Base-by-base conservation (phyloP, 2,888 invertebrate genomes). In the Lasiommata megera region DNA sequence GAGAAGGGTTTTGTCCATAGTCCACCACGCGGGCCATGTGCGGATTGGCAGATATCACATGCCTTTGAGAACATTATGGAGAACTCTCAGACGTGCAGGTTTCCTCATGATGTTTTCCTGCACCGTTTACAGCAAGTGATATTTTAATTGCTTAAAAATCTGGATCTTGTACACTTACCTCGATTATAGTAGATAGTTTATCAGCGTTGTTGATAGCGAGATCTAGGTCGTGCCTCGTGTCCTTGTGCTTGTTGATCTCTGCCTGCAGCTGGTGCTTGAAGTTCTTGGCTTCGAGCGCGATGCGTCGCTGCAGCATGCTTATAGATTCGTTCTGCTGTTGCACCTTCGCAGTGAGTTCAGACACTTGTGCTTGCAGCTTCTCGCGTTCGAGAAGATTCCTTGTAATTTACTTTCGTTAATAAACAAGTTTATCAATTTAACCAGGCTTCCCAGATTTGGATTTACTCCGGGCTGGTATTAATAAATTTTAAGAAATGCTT, bases 321-420 rank as follows among this genome's bases (percentile, higher is more conserved):
- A 94, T 92, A 0, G 82, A 88, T 58, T 94, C 93, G 38, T 91
- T 92, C 63, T 95, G 94, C 59, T 93, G 92, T 56, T 93, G 93
- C 5, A 92, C 87, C 47, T 91, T 92, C 0, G 82, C 75, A 16
- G 92, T 89, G 14, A 94, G 74, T 34, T 93, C 91, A 3, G 88
- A 80, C 44, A 94, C 80, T 76, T 94, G 93, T 6, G 93, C 89
- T 59, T 94, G 92, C 7, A 96, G 86, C 67, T 94, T 94, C 70
- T 96, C 95, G 17, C 96, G 92, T 67, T 96, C 96, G 11, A 92
- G 92, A 7, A 96, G 92, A 71, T 94, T 93, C 68, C 93, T 93
- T 56, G 0, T 68, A 69, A 50, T 29, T 6, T 37, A 6, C 8
- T 36, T 38, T 6, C n/a, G n/a, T n/a, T n/a, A n/a, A n/a, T n/a